phyloP scores from a whole-genome alignment of 1,140 invertebrate species.

The Triops cancriformis region DNA sequence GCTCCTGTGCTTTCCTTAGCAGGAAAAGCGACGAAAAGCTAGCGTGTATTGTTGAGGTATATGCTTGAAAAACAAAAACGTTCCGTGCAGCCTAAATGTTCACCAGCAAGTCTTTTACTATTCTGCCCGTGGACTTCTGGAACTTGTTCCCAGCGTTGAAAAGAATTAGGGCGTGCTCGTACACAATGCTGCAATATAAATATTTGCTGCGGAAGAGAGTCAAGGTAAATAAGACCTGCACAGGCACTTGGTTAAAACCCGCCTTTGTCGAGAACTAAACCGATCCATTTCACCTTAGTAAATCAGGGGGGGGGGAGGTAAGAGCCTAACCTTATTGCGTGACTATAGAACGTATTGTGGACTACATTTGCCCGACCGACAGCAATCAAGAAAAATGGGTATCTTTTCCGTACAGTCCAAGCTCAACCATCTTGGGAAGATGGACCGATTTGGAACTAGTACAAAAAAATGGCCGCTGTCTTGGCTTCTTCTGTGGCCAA shows the following conservation, averaged over 20 bases:
- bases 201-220: not conserved
- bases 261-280: not conserved
- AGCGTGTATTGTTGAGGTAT: too few relatives aligned
- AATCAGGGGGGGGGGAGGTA: not conserved
- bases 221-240: not conserved
- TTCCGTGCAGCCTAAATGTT: not conserved
- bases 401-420: not conserved
- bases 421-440: not conserved
- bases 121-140: not conserved
- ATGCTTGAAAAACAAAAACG: too few relatives aligned
- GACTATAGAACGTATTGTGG: not conserved
- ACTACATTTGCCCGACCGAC: not conserved
- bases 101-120: not conserved
- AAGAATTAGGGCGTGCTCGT: not conserved
- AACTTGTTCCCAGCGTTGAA: not conserved
- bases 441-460: not conserved
- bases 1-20: not conserved
- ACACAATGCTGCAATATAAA: not conserved
- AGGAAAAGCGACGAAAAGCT: not conserved
- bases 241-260: not conserved
- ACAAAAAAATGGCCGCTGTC: not conserved
- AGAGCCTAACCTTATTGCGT: not conserved
- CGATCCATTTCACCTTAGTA: not conserved
- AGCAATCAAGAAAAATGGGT: constrained; percentile 10
- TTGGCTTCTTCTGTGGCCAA: not conserved